Percentiles rank a stretch among this genome's conserved stretches.
These are phyloP conservation scores for Homalodisca vitripennis DNA, from an alignment of 1,140 invertebrate genomes.

Conservation along the genomic window DNA sequence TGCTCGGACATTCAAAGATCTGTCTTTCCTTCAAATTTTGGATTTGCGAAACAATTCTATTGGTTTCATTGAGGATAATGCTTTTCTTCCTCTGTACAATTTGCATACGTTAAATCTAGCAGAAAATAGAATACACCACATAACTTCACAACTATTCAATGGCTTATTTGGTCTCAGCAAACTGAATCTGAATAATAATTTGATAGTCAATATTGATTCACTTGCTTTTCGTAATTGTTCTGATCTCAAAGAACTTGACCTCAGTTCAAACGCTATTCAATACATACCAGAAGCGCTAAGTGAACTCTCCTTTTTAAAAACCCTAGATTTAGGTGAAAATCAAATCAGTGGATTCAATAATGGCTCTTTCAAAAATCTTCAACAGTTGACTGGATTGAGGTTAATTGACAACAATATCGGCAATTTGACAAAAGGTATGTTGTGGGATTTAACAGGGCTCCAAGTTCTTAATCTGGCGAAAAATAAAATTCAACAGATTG, in stretches of 20 bases:
- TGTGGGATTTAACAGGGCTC: constrained; percentile 76
- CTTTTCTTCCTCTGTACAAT: constrained; percentile 83
- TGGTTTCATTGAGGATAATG: constrained; percentile 80
- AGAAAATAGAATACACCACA: constrained; percentile 76
- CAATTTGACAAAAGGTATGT: constrained; percentile 80
- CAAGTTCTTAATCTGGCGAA: constrained; percentile 84
- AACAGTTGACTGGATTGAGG: constrained; percentile 79
- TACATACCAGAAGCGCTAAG: constrained; percentile 79
- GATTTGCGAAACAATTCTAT: constrained; percentile 86
- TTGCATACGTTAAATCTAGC: constrained; percentile 82
- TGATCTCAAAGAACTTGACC: constrained; percentile 84
- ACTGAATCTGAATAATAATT: constrained; percentile 81
- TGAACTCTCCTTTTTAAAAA: constrained; percentile 79
- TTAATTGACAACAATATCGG: constrained; percentile 84
- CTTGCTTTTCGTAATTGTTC: constrained; percentile 89
- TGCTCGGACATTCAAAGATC: constrained; percentile 80
- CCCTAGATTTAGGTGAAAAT: constrained; percentile 84
- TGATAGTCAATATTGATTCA: constrained; percentile 73
- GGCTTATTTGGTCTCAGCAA: constrained; percentile 81
- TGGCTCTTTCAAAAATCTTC: constrained; percentile 78
- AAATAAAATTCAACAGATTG: constrained; percentile 82
- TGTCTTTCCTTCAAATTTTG: constrained; percentile 84
- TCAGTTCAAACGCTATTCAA: constrained; percentile 80
- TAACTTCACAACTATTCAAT: constrained; percentile 80
- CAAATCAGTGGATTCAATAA: constrained; percentile 76